phyloP scores from a whole-genome alignment of 2,113 vertebrate genomes.

The Chloropsis cyanopogon region DNA sequence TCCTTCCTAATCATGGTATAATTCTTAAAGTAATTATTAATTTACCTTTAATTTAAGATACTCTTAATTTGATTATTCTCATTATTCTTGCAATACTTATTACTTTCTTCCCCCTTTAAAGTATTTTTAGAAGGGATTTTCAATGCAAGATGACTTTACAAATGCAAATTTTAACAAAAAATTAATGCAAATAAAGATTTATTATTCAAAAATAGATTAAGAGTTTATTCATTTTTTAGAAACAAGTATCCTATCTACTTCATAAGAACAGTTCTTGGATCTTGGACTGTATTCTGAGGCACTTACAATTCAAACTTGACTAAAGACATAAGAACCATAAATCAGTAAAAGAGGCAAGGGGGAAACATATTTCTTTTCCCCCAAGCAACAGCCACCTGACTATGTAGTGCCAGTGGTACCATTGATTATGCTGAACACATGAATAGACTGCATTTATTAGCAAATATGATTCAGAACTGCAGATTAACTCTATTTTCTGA shows the following conservation, averaged over 20 bases:
- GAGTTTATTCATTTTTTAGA: neutral
- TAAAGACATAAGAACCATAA: neutral
- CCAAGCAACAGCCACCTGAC: neutral
- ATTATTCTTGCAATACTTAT: neutral
- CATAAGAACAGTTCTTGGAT: neutral
- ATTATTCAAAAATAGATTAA: constrained; percentile 14
- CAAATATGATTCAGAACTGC: neutral
- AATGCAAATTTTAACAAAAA: constrained; percentile 11
- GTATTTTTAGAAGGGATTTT: constrained; percentile 30
- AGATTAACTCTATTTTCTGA: neutral
- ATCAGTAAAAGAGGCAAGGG: neutral
- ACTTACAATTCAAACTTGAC: neutral
- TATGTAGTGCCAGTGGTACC: neutral
- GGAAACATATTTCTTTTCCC: neutral
- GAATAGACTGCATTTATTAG: neutral
- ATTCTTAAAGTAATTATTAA: neutral
- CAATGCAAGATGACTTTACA: neutral
- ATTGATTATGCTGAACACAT: neutral
- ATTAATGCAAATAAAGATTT: constrained; percentile 21
- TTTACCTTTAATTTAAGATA: neutral
- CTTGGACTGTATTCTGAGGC: neutral
- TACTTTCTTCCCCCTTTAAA: neutral
- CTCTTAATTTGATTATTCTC: constrained; percentile 15
- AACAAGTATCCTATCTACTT: neutral
- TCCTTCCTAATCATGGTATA: neutral